Evolutionary conservation across 2,113 vertebrate genomes (phyloP), one percentile per base, ranked within the genome.

Genomic region (Hypanus sabinus): DNA sequence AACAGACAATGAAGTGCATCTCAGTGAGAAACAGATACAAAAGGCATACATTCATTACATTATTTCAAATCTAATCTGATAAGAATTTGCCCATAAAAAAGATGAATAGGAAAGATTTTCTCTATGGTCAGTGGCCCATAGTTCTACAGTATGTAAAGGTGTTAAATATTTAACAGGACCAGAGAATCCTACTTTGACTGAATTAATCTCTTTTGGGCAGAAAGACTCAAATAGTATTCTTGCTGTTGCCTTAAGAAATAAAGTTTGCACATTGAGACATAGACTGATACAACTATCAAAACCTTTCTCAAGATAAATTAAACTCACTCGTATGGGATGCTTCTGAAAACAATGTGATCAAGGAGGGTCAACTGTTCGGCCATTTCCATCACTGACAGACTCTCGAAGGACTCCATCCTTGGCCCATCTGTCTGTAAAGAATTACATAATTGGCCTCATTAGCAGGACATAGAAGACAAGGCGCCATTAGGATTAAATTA

Each of bases 361-460:
- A 99, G 96, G 73, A 99, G 97, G 10, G 99, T 99, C 96, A 99
- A 98, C 95, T 99, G 99, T 95, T 99, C 99, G 0, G 99, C 99
- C 94, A 99, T 96, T 96, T 99, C 98, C 98, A 99, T 99, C 81
- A 98, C 98, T 0, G 98, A 98, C 94, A 99, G 96, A 0, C 97
- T 98, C 96, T 99, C 98, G 93, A 99, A 98, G 95, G 97, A 98
- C 95, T 99, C 98, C 0, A 97, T 97, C 95, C 97, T 98, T 0
- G 96, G 96, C 95, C 97, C 97, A 94, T 99, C 98, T 2, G 97
- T 96, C 99, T 99, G 96, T 83, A 96, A 65, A 71, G 71, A 30
- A 94, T 91, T 30, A 7, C 70, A 22, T 77, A 62, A 70, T 81
- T 76, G 6, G 90, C 16, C 65, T 85, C 77, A 57, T 73, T 88